Evolutionary conservation across 2,888 invertebrate species (phyloP), one percentile per base, ranked within the genome.

Genomic region (Thecocarcelia acutangulata): DNA sequence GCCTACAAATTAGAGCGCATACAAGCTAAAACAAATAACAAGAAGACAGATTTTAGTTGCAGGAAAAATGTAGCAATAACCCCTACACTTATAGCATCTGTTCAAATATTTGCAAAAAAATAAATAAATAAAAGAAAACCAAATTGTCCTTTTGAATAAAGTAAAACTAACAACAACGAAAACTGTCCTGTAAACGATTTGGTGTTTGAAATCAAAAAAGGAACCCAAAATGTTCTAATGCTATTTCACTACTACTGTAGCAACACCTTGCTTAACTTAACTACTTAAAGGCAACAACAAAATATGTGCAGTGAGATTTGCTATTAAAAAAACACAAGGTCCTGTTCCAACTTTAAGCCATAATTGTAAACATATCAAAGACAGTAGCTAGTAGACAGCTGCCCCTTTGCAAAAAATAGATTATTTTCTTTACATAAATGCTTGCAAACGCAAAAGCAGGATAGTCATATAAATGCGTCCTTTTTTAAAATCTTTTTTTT

Each of bases 21-120:
- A 40, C 46, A 50, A 61, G 59, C 13, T 58, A 70, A 74, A 74
- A 74, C 42, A 68, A 69, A 64, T 28, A 50, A 33, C 13, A 58
- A 33, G 9, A 33, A 33, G 64, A 66, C 44, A 64, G 48, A 63
- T 63, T 68, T 54, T 33, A 54, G 15, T n/a, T 15, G 15, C 1
- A 52, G n/a, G 3, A 24, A 24, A 9, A 54, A 17, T 21, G 1
- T 11, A 44, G n/a, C 9, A 5, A 59, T 66, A 61, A 46, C 24
- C 46, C 56, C 68, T 69, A 82, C 73, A 73, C 54, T 74, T 63
- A 68, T 61, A 48, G 66, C 83, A 83, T 80, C 83, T 83, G 83
- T 74, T 83, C 68, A 81, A 83, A 78, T 81, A 81, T 75, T 78
- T 78, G 75, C 70, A 13, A 5, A 33, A 68, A 58, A 61, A 70